A percentile compares a stretch with the other conserved stretches of the same genome.
These are phyloP conservation scores for Lycaena phlaeas DNA, from an alignment of 2,888 invertebrate species.

Conservation along the genomic window DNA sequence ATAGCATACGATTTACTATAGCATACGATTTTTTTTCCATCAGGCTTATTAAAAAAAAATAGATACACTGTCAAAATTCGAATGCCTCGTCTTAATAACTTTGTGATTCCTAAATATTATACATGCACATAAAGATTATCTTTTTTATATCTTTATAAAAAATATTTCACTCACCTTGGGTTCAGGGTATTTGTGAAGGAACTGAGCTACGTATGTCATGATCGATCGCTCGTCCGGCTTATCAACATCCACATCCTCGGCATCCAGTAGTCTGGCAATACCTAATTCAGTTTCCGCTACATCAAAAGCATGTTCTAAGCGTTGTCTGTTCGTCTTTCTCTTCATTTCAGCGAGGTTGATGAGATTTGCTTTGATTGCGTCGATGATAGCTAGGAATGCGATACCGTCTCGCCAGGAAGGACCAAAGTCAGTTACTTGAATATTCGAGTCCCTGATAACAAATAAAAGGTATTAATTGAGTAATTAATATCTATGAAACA, in stretches of 20 bases:
- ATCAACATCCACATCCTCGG: slow-evolving; percentile 96
- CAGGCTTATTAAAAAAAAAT: no score
- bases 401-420: slow-evolving; percentile 96
- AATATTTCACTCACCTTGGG: slow-evolving; percentile 75
- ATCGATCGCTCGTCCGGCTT: slow-evolving; percentile 98
- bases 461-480: no score
- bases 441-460: slow-evolving; percentile 81
- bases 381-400: slow-evolving; percentile 95
- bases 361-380: slow-evolving; percentile 93
- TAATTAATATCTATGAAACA: no score
- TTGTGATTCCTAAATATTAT: no score
- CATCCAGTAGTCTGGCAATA: slow-evolving; percentile 91
- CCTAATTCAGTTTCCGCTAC: slow-evolving; percentile 93
- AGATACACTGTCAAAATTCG: no score
- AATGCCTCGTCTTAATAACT: no score
- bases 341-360: slow-evolving; percentile 88
- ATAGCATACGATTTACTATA: no score
- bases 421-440: slow-evolving; percentile 94
- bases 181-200: slow-evolving; percentile 94
- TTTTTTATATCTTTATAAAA: no score
- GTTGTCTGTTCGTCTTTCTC: slow-evolving; percentile 82
- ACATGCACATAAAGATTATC: no score
- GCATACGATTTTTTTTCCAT: no score
- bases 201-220: slow-evolving; percentile 99
- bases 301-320: slow-evolving; percentile 93